These are phyloP conservation scores for Seira musarum DNA, from an alignment of 2,888 invertebrate genomes.

Conservation along the genomic window DNA sequence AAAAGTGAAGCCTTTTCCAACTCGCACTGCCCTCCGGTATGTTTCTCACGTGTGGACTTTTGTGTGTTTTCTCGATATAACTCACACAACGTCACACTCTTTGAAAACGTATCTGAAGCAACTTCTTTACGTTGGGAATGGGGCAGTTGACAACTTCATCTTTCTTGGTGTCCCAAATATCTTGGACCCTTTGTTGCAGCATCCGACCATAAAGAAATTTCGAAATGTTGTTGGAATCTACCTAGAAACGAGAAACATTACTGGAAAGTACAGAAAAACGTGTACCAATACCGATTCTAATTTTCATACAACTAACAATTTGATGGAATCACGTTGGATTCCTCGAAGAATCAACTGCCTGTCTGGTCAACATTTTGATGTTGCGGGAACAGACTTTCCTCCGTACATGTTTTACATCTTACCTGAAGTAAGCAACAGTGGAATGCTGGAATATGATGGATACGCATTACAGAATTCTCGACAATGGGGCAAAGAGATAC, in stretches of 20 bases:
- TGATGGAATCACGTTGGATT: conserved; percentile 12
- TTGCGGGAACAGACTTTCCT: conserved; percentile 57
- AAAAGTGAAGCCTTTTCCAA: conserved; percentile 30
- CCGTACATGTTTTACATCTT: conserved; percentile 49
- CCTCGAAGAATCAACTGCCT: conserved; percentile 20
- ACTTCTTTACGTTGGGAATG: conserved; percentile 31
- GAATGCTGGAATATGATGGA: conserved; percentile 28
- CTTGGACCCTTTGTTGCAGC: not conserved
- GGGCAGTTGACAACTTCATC: conserved; percentile 18
- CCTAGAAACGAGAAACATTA: not conserved
- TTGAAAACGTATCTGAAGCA: conserved; percentile 8
- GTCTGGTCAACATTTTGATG: conserved; percentile 50
- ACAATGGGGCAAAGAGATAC: conserved; percentile 10
- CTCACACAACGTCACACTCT: not conserved
- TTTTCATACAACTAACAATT: not conserved
- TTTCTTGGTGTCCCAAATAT: conserved; percentile 23
- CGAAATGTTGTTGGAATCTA: conserved; percentile 22
- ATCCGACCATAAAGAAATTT: not conserved
- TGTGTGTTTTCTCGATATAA: conserved; percentile 24
- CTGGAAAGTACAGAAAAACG: not conserved
- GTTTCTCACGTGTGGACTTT: conserved; percentile 9
- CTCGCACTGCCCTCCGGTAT: not conserved
- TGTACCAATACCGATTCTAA: not conserved
- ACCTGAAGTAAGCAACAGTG: conserved; percentile 21
- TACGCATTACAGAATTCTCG: conserved; percentile 48